These are phyloP conservation scores for Plagiodera versicolora DNA, from an alignment of 2,888 invertebrate species.

Conservation along the genomic window DNA sequence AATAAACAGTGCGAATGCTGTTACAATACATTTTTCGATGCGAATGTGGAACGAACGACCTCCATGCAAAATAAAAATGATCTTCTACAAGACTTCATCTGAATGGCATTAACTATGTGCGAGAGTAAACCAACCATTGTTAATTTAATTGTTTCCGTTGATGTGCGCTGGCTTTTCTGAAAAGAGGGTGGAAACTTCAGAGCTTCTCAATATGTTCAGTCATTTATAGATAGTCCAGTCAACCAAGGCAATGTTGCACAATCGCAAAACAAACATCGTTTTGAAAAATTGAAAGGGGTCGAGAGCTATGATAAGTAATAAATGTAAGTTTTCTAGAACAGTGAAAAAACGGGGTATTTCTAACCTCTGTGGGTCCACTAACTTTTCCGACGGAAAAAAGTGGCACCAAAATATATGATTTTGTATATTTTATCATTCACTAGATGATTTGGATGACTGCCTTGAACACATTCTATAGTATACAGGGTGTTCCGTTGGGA, in stretches of 20 bases:
- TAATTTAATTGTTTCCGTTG: constrained; percentile 59
- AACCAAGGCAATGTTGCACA: background rate
- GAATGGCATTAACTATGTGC: constrained; percentile 53
- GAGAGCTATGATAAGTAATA: too few relatives aligned
- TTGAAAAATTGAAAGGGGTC: too few relatives aligned
- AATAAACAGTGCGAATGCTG: constrained; percentile 27
- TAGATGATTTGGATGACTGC: too few relatives aligned
- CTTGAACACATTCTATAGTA: too few relatives aligned
- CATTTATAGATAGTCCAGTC: constrained; percentile 20
- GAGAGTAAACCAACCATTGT: constrained; percentile 57
- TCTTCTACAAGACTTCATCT: constrained; percentile 57
- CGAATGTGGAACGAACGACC: constrained; percentile 54
- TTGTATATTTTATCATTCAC: too few relatives aligned
- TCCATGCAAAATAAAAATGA: constrained; percentile 54
- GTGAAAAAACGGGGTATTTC: too few relatives aligned
- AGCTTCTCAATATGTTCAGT: constrained; percentile 44
- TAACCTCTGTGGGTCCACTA: too few relatives aligned
- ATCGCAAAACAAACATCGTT: too few relatives aligned
- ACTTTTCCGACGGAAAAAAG: too few relatives aligned
- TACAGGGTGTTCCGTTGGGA: too few relatives aligned
- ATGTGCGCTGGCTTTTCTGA: constrained; percentile 50
- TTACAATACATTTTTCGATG: constrained; percentile 50
- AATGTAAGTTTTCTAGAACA: too few relatives aligned
- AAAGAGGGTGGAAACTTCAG: constrained; percentile 47
- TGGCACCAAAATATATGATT: too few relatives aligned